Conservation (phyloP, 2,797 vertebrate species). For the Valencia hispanica region DNA sequence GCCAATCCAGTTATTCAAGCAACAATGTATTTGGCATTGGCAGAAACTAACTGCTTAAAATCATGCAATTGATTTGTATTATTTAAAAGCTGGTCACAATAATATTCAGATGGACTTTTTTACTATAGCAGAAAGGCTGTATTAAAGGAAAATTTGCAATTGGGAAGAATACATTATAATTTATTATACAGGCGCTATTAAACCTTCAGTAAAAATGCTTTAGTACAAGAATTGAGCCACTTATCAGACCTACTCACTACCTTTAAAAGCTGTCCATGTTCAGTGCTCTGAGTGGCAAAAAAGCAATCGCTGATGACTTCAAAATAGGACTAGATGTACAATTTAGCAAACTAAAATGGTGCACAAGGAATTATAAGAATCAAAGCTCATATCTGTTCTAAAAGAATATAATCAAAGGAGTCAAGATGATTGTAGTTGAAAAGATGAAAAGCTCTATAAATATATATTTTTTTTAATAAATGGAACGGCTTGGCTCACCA, state of each 20-base stretch:
- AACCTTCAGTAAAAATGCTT: slow-evolving; percentile 85
- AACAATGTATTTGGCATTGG: slow-evolving; percentile 69
- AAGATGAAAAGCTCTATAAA: slow-evolving; percentile 40
- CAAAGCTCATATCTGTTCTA: slow-evolving; percentile 76
- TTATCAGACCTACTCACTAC: slow-evolving; percentile 83
- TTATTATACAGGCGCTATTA: slow-evolving; percentile 86
- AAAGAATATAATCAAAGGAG: slow-evolving; percentile 52
- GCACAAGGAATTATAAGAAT: slow-evolving; percentile 69
- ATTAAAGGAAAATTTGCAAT: slow-evolving; percentile 84
- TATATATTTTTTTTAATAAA: slow-evolving; percentile 34
- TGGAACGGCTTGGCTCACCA: slow-evolving; percentile 24
- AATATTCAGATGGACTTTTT: slow-evolving; percentile 78
- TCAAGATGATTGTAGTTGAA: slow-evolving; percentile 60
- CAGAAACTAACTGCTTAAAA: slow-evolving; percentile 76
- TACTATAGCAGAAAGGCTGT: slow-evolving; percentile 66
- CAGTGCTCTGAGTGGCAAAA: slow-evolving; percentile 82
- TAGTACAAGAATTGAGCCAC: slow-evolving; percentile 84
- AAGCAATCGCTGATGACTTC: slow-evolving; percentile 81
- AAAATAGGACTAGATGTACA: slow-evolving; percentile 83
- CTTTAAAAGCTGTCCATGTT: slow-evolving; percentile 85
- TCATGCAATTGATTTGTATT: slow-evolving; percentile 83
- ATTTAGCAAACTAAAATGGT: slow-evolving; percentile 74
- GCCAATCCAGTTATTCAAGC: slow-evolving; percentile 60
- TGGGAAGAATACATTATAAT: slow-evolving; percentile 86
- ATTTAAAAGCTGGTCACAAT: slow-evolving; percentile 82